A percentile compares a stretch with the other conserved stretches of the same genome.
These are phyloP conservation scores for Catocala sponsa DNA, from an alignment of 2,888 invertebrate species.

Conservation along the genomic window DNA sequence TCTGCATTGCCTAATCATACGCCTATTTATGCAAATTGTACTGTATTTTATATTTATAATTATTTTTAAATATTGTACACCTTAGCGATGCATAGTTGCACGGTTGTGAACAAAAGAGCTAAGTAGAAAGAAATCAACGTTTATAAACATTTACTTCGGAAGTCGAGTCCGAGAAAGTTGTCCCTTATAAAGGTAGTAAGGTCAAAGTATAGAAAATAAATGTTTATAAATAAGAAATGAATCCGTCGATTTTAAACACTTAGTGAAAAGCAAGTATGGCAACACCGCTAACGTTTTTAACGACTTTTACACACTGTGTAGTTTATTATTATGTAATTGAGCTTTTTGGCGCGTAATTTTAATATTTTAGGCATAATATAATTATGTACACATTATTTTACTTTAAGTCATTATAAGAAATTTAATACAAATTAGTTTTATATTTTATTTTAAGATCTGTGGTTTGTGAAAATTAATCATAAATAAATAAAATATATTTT, in stretches of 20 bases:
- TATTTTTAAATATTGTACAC: constrained; percentile 43
- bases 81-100: constrained; percentile 47
- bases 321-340: constrained; percentile 63
- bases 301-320: constrained; percentile 56
- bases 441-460: constrained; percentile 55
- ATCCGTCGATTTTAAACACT: constrained; percentile 64
- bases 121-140: constrained; percentile 38
- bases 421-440: constrained; percentile 72
- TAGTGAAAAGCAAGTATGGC: constrained; percentile 52
- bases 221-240: constrained; percentile 46
- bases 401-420: constrained; percentile 56
- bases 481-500: too few relatives aligned
- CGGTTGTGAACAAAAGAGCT: constrained; percentile 58
- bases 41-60: constrained; percentile 39
- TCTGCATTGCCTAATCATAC: constrained; percentile 34
- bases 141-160: constrained; percentile 43
- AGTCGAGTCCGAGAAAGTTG: background rate
- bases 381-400: constrained; percentile 46
- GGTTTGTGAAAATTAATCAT: constrained; percentile 51
- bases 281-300: constrained; percentile 63
- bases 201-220: constrained; percentile 23
- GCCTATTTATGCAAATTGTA: constrained; percentile 31
- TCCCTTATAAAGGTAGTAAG: background rate
- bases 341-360: constrained; percentile 65
- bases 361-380: constrained; percentile 55